These are phyloP conservation scores for Synanthedon tipuliformis DNA, from an alignment of 2,888 invertebrate species.

Conservation along the genomic window DNA sequence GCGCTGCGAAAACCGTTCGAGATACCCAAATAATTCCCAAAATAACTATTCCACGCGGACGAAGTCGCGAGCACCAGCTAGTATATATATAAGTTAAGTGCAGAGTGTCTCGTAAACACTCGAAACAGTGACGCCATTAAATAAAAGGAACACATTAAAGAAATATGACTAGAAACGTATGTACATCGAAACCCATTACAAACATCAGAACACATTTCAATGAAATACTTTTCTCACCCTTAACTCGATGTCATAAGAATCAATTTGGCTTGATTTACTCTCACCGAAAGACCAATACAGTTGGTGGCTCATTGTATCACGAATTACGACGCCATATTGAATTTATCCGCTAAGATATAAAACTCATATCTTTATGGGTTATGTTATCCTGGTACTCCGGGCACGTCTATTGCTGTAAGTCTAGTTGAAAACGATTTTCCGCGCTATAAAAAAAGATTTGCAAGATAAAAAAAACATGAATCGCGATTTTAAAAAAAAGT, in stretches of 20 bases:
- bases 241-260: neutral
- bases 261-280: neutral
- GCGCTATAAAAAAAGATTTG: neutral
- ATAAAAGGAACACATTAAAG: conserved; percentile 29
- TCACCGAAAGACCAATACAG: no score
- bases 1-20: no score
- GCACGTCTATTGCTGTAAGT: neutral
- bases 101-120: neutral
- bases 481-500: no score
- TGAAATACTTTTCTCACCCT: neutral
- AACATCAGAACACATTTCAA: neutral
- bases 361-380: conserved; percentile 15
- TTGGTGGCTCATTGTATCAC: conserved; percentile 17
- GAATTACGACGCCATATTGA: conserved; percentile 26
- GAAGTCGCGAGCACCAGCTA: no score
- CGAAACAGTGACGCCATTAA: conserved; percentile 18
- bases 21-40: no score
- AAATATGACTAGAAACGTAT: conserved; percentile 17
- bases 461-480: neutral
- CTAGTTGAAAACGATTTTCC: neutral
- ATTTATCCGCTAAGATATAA: conserved; percentile 26
- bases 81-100: no score
- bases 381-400: conserved; percentile 13
- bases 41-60: no score
- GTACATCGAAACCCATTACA: neutral